phyloP scores from a whole-genome alignment of 30 jellyfish, hydroid and myxozoan species.

The Pseudorhiza aurosa region DNA sequence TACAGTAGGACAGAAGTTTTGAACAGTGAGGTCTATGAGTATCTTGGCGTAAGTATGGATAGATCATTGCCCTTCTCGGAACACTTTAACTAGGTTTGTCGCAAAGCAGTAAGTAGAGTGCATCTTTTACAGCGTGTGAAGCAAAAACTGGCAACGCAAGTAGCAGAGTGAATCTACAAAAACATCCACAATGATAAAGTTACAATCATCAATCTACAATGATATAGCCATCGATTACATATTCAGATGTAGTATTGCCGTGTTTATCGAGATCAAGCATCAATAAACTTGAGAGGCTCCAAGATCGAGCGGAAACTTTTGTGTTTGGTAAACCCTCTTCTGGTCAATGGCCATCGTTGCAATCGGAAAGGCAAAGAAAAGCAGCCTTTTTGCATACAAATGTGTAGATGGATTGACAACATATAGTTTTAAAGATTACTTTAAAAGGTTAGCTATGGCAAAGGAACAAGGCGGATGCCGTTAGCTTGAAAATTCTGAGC shows the following conservation, averaged over 20 bases:
- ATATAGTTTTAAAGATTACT: background rate
- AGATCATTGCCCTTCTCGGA: background rate
- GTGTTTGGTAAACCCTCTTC: background rate
- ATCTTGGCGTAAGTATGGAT: constrained; percentile 4
- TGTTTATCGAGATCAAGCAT: background rate
- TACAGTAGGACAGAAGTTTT: background rate
- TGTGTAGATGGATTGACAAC: constrained; percentile 6
- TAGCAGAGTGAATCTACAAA: constrained; percentile 18
- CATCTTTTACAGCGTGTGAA: constrained; percentile 16
- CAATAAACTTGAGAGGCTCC: constrained; percentile 11
- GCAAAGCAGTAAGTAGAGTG: constrained; percentile 21
- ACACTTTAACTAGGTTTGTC: constrained; percentile 6
- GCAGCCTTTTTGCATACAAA: constrained; percentile 16
- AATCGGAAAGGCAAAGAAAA: constrained; percentile 12
- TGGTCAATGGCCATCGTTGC: constrained; percentile 15
- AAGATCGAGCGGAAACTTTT: constrained; percentile 18
- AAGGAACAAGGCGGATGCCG: background rate
- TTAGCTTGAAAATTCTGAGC: too few species aligned
- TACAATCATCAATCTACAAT: too few species aligned
- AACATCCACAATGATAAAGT: too few species aligned
- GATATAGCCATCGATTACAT: constrained; percentile 14
- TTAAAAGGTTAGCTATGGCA: background rate
- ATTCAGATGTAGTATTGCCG: constrained; percentile 2
- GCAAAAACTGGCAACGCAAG: constrained; percentile 3
- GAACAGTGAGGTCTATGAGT: constrained; percentile 4